Conservation (phyloP, 2,888 invertebrate species). For the Pediacus dermestoides region DNA sequence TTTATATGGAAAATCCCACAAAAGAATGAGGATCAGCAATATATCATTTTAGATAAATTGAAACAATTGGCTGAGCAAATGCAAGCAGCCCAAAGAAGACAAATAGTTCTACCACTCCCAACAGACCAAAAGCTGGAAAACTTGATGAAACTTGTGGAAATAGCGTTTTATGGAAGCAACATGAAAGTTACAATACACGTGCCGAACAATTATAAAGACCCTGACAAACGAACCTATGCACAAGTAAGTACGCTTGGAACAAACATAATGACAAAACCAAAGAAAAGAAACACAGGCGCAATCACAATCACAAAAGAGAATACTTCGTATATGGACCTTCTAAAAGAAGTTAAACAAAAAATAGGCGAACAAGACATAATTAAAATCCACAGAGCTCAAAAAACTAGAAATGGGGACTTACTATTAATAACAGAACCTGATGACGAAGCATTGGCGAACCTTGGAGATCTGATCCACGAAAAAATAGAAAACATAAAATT, state of each 20-base stretch:
- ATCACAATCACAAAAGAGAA: background rate
- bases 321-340: background rate
- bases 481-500: background rate
- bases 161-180: too few relatives aligned
- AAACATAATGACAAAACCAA: background rate
- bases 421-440: background rate
- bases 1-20: too few relatives aligned
- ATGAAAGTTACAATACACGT: too few relatives aligned
- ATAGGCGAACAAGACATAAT: too few relatives aligned
- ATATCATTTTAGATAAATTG: too few relatives aligned
- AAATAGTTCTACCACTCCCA: background rate
- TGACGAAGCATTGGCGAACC: background rate
- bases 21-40: too few relatives aligned
- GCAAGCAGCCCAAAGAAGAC: conserved; percentile 1
- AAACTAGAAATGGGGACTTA: too few relatives aligned
- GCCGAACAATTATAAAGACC: background rate
- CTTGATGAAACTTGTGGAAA: background rate
- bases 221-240: background rate
- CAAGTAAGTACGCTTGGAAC: too few relatives aligned
- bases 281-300: background rate
- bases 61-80: too few relatives aligned
- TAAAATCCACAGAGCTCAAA: too few relatives aligned
- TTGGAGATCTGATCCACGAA: background rate
- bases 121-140: background rate
- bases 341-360: conserved; percentile 2